These are phyloP conservation scores for Tonatia bakeri DNA, from an alignment of 2,113 vertebrate genomes.

Conservation along the genomic window DNA sequence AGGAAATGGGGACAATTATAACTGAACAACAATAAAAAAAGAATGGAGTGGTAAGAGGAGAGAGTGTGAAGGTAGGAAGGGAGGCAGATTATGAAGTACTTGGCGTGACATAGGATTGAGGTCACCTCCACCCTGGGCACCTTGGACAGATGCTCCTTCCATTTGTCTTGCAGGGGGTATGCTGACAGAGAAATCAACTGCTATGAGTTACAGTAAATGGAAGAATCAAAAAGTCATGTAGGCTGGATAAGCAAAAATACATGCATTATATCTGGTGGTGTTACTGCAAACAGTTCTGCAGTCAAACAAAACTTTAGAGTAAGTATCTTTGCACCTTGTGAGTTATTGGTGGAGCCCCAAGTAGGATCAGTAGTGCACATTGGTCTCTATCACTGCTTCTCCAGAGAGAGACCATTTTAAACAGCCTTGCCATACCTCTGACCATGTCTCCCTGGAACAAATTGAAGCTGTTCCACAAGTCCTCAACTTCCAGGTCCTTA, in stretches of 20 bases:
- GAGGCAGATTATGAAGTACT: not conserved
- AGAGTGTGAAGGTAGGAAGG: not conserved
- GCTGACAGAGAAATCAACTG: not conserved
- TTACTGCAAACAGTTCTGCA: not conserved
- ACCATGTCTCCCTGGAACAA: not conserved
- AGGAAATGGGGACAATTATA: too few species aligned
- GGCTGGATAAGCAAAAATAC: not conserved
- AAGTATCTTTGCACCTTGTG: not conserved
- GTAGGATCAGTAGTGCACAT: not conserved
- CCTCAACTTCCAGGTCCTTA: not conserved
- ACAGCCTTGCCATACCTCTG: not conserved
- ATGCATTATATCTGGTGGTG: not conserved
- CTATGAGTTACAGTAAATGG: not conserved
- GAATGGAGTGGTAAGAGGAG: not conserved
- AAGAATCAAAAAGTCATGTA: not conserved
- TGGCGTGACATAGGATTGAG: too few species aligned
- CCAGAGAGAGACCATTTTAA: not conserved
- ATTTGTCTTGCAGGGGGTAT: not conserved
- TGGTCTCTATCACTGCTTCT: not conserved
- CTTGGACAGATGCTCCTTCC: not conserved
- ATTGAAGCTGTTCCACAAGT: not conserved
- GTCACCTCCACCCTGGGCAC: not conserved
- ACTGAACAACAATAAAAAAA: too few species aligned
- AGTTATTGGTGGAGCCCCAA: not conserved
- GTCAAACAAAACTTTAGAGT: not conserved